These are phyloP conservation scores for Alaudala cheleensis DNA, from an alignment of 2,113 vertebrate species.

Conservation along the genomic window DNA sequence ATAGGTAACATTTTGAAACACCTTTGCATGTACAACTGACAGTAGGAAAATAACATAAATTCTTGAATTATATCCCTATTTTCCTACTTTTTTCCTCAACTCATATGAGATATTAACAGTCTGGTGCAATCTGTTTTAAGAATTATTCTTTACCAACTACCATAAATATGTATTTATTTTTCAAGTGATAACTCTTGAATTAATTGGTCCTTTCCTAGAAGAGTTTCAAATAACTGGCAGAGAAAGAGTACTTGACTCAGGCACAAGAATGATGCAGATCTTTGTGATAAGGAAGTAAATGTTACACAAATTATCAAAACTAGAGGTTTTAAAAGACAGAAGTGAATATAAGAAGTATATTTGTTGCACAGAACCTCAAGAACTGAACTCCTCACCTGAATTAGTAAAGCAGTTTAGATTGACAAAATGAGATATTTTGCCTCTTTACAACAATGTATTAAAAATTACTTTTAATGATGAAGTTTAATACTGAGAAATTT, in stretches of 20 bases:
- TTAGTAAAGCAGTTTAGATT: not conserved
- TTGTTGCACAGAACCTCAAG: not conserved
- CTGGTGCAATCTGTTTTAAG: not conserved
- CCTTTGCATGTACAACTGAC: not conserved
- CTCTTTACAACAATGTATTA: accelerated
- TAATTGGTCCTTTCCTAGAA: not conserved
- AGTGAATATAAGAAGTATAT: not conserved
- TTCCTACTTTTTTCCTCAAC: not conserved
- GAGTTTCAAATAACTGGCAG: not conserved
- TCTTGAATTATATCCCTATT: not conserved
- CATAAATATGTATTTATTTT: not conserved
- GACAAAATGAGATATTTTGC: not conserved
- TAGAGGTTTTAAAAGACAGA: not conserved
- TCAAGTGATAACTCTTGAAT: not conserved
- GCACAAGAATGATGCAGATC: not conserved
- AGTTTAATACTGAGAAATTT: not conserved
- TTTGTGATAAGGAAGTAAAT: not conserved
- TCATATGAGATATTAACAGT: not conserved
- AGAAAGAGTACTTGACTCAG: not conserved
- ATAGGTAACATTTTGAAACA: not conserved
- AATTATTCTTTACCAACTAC: not conserved
- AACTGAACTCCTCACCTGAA: not conserved
- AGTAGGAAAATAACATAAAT: not conserved
- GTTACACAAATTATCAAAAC: not conserved
- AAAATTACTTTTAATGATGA: not conserved